These are phyloP conservation scores for Drosophila hawaiiensis DNA, from an alignment of 2,888 invertebrate species.

Conservation along the genomic window DNA sequence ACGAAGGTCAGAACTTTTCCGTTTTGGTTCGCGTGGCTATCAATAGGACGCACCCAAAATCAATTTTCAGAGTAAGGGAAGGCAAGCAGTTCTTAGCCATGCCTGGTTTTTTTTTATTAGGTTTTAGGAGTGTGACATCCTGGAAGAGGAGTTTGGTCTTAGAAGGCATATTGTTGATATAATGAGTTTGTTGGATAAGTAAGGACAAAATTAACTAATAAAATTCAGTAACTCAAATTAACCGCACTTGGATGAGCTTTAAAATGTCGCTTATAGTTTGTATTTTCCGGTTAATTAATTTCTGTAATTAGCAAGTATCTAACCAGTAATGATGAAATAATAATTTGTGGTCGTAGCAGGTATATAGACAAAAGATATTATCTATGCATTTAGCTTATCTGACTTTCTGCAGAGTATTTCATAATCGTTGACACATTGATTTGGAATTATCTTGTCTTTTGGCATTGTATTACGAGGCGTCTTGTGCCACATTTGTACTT, in stretches of 20 bases:
- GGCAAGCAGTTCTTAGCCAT: conserved; percentile 9
- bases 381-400: not conserved
- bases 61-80: not conserved
- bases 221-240: not conserved
- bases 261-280: not conserved
- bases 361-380: not conserved
- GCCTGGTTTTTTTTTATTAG: conserved; percentile 23
- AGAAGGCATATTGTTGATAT: not conserved
- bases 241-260: not conserved
- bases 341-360: not conserved
- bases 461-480: conserved; percentile 23
- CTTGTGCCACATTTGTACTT: conserved; percentile 32
- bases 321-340: not conserved
- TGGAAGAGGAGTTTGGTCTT: not conserved
- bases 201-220: not conserved
- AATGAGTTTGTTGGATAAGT: not conserved
- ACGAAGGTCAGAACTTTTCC: conserved; percentile 4
- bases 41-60: conserved; percentile 54
- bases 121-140: not conserved
- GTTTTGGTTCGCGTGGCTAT: conserved; percentile 3
- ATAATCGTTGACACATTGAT: not conserved
- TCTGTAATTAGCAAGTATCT: not conserved
- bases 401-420: conserved; percentile 14
- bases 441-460: not conserved
- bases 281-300: not conserved